These are phyloP conservation scores for Phyto melanocephala DNA, from an alignment of 2,888 invertebrate species.

Conservation along the genomic window DNA sequence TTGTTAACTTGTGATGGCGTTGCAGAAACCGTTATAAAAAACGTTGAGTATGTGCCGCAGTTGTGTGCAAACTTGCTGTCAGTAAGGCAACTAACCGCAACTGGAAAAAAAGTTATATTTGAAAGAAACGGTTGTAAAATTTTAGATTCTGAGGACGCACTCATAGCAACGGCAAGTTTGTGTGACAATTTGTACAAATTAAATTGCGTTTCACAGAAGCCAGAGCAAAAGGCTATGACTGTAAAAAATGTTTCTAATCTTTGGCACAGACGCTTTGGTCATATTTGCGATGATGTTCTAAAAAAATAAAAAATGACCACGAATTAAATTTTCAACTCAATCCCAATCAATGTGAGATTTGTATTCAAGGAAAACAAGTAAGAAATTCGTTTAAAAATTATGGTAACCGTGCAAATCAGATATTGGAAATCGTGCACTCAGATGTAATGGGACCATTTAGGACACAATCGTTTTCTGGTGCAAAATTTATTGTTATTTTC, in stretches of 20 bases:
- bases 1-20: background rate
- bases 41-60: conserved; percentile 30
- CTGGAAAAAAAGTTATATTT: conserved; percentile 48
- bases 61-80: too few species aligned
- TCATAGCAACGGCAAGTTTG: conserved; percentile 8
- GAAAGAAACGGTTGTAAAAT: too few species aligned
- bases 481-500: conserved; percentile 73
- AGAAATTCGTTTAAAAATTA: too few species aligned
- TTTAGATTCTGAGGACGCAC: too few species aligned
- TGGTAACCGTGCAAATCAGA: conserved; percentile 60
- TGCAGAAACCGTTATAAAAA: background rate
- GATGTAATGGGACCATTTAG: conserved; percentile 76
- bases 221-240: conserved; percentile 12
- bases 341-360: too few species aligned
- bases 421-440: conserved; percentile 72
- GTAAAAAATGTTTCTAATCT: conserved; percentile 34
- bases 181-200: conserved; percentile 44
- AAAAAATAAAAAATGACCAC: conserved; percentile 38
- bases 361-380: too few species aligned
- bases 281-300: conserved; percentile 64
- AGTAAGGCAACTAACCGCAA: conserved; percentile 42
- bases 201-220: conserved; percentile 1
- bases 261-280: conserved; percentile 66
- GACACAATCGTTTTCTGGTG: too few species aligned
- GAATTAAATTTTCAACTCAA: conserved; percentile 36